Base-by-base conservation (phyloP, 2,888 invertebrate species). In the Noctuana brunneofusca region DNA sequence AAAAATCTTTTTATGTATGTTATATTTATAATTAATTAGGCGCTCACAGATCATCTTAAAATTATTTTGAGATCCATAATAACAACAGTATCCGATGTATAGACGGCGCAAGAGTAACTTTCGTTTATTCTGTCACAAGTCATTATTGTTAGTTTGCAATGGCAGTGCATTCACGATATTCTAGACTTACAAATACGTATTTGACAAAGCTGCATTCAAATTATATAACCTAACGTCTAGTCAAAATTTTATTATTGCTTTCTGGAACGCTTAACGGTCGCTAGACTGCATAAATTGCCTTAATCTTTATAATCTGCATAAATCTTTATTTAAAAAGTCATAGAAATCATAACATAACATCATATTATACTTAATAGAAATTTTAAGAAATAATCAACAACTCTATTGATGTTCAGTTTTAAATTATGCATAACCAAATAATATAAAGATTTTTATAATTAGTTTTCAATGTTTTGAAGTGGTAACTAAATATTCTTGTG, bases 121-220 rank as follows among this genome's bases (percentile, higher is more conserved):
- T 56, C 60, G 62, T 32, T 49, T 55, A 64, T 49, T 57, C 65
- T 55, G 65, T 69, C 66, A 70, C 62, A 68, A 38, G 3, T 38
- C 14, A 38, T 38, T 14, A 27, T 27, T 4, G 63, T 67, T 65
- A 64, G 65, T 72, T 74, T 72, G 76, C 77, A 80, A 75, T 80
- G 81, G 81, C 81, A 81, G 81, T 80, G 80, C 76, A 68, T 73
- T 70, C 66, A 65, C 70, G 69, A 70, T 74, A 74, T 58, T 65
- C 66, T 65, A 63, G 58, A 48, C 49, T 58, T 60, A 65, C 41
- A 56, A 16, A 9, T 49, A 50, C 57, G 27, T 16, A 43, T 14
- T 24, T 30, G 30, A 63, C 35, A 56, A 63, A 63, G 60, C 48
- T 60, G 27, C 27, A 27, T 27, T 27, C 5, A 27, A 30, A 30